Percentiles rank a stretch among this genome's conserved stretches.
These are phyloP conservation scores for Mesochorus sp. DNA, from an alignment of 2,888 invertebrate species.

Conservation along the genomic window DNA sequence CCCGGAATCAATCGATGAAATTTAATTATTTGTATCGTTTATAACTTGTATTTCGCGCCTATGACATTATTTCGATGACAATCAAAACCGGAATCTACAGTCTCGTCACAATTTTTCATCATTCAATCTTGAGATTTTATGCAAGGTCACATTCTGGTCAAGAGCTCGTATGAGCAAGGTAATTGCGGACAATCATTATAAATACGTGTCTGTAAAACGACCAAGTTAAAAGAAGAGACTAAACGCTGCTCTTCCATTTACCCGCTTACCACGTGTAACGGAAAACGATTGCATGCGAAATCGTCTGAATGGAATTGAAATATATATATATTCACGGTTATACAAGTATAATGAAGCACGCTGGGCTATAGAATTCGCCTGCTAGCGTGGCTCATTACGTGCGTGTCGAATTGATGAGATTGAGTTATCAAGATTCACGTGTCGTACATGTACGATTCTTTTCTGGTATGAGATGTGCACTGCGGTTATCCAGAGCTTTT, in stretches of 20 bases:
- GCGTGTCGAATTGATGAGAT: slow-evolving; percentile 17
- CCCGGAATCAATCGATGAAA: no score
- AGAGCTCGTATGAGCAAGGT: slow-evolving; percentile 32
- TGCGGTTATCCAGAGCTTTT: neutral
- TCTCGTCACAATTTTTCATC: no score
- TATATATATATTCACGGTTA: neutral
- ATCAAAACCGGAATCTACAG: neutral
- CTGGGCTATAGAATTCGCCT: slow-evolving; percentile 22
- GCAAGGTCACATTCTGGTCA: slow-evolving; percentile 27
- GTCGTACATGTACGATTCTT: slow-evolving; percentile 2
- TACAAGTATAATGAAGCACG: slow-evolving; percentile 28
- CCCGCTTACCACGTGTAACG: slow-evolving; percentile 12
- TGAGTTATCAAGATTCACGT: slow-evolving; percentile 9
- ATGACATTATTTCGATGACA: neutral
- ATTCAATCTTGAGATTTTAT: slow-evolving; percentile 28
- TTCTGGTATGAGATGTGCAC: neutral
- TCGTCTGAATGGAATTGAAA: slow-evolving; percentile 21
- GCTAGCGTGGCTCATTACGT: slow-evolving; percentile 10
- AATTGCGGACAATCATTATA: slow-evolving; percentile 40
- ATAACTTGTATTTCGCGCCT: neutral
- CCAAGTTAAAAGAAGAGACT: slow-evolving; percentile 31
- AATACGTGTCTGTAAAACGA: slow-evolving; percentile 15
- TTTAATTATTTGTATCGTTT: no score
- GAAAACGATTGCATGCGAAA: slow-evolving; percentile 4
- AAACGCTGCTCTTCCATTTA: slow-evolving; percentile 4